phyloP scores from a whole-genome alignment of 2,113 vertebrate genomes.

The Hippocampus abdominalis region DNA sequence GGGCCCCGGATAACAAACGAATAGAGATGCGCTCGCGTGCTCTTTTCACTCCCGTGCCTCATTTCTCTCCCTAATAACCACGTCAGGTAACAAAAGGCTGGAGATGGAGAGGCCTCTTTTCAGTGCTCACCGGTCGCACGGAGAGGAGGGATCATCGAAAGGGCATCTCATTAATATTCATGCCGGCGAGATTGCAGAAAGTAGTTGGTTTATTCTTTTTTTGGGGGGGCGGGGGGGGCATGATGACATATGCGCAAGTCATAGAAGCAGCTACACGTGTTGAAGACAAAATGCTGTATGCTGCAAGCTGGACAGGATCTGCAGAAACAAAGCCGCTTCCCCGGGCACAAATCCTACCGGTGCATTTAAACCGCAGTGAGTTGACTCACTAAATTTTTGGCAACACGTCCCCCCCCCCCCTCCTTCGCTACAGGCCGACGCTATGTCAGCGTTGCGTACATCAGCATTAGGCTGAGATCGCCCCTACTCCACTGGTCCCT shows the following conservation, averaged over 20 bases:
- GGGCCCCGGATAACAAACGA: conserved; percentile 45
- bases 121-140: conserved; percentile 9
- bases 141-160: conserved; percentile 17
- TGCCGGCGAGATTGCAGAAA: conserved; percentile 15
- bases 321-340: background rate
- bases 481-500: background rate
- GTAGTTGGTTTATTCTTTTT: background rate
- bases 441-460: background rate
- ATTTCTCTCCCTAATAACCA: conserved; percentile 38
- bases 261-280: background rate
- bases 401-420: background rate
- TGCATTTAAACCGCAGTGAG: conserved; percentile 5
- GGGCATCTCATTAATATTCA: conserved; percentile 32
- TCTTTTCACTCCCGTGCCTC: conserved; percentile 45
- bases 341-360: conserved; percentile 1
- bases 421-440: background rate
- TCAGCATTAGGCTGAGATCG: background rate
- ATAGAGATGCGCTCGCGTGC: conserved; percentile 51
- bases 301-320: background rate
- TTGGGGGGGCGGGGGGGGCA: too few species aligned
- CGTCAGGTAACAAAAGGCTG: conserved; percentile 21
- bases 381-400: conserved; percentile 1
- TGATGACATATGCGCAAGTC: background rate
- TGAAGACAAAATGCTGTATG: background rate
- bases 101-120: conserved; percentile 12